phyloP scores from a whole-genome alignment of 2,888 invertebrate species.

The Lasioglossum malachurum region DNA sequence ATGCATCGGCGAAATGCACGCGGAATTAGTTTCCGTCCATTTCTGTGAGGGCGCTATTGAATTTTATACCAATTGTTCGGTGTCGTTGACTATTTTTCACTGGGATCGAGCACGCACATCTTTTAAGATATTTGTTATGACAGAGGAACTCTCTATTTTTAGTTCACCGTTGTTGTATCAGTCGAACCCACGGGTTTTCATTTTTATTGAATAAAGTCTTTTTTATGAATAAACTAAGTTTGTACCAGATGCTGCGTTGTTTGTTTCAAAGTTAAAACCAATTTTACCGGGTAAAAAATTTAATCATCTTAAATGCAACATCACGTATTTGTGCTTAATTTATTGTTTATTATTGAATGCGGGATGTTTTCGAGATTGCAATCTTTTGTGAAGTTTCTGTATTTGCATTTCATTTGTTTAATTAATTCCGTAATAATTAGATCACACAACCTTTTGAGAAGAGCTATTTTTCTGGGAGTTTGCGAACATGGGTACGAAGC shows the following conservation, averaged over 20 bases:
- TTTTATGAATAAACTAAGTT: background rate
- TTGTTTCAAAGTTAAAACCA: background rate
- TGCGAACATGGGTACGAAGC: background rate
- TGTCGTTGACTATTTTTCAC: constrained; percentile 17
- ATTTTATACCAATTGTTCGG: constrained; percentile 48
- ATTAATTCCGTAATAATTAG: background rate
- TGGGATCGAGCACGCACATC: background rate
- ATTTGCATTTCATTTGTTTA: background rate
- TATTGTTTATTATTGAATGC: background rate
- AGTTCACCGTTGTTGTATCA: background rate
- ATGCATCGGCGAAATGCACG: constrained; percentile 32
- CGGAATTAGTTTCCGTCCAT: constrained; percentile 10
- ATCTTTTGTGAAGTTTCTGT: background rate
- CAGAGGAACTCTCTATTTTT: background rate
- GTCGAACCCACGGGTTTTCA: background rate
- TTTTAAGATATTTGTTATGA: background rate
- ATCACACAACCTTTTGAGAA: background rate
- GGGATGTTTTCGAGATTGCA: background rate
- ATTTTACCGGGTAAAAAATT: background rate
- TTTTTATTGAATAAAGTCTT: background rate
- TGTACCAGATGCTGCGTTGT: background rate
- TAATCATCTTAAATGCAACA: background rate
- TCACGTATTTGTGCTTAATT: too few species aligned
- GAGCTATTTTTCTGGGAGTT: background rate
- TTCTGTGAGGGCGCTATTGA: constrained; percentile 22